Conservation (phyloP, 2,797 vertebrate genomes). For the Lophura swinhoii region DNA sequence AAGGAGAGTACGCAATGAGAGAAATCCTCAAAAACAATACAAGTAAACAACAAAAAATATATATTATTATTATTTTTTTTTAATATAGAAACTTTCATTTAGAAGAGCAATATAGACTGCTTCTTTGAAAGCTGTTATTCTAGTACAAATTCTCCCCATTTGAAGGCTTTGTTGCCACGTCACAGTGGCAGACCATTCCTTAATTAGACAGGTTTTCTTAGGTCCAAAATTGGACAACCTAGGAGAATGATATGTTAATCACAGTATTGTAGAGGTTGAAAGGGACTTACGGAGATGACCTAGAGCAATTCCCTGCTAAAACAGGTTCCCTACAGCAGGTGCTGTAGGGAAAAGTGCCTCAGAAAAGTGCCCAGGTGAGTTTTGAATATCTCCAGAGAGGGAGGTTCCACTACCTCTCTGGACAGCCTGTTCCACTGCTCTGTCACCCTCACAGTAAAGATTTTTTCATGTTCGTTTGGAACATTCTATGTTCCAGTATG, state of each 20-base stretch:
- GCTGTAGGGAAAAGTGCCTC: no score
- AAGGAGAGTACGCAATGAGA: neutral
- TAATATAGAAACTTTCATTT: neutral
- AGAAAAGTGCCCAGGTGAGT: no score
- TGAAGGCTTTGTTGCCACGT: neutral
- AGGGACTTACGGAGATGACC: no score
- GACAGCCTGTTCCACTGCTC: no score
- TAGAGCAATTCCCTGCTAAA: no score
- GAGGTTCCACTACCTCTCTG: no score
- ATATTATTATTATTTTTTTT: neutral
- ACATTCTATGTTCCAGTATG: no score
- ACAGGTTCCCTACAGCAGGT: no score
- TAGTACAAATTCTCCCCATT: neutral
- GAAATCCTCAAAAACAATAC: neutral
- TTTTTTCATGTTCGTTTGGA: no score
- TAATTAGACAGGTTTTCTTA: neutral
- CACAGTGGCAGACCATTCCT: neutral
- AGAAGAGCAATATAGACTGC: neutral
- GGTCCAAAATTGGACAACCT: neutral
- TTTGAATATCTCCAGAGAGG: no score
- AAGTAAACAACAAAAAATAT: fast-evolving
- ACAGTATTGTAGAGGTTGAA: neutral
- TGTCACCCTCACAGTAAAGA: no score
- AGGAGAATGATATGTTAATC: neutral
- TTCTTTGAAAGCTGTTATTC: neutral